Evolutionary conservation across 2,113 vertebrate species (phyloP).

Genomic region (Ochotona princeps): DNA sequence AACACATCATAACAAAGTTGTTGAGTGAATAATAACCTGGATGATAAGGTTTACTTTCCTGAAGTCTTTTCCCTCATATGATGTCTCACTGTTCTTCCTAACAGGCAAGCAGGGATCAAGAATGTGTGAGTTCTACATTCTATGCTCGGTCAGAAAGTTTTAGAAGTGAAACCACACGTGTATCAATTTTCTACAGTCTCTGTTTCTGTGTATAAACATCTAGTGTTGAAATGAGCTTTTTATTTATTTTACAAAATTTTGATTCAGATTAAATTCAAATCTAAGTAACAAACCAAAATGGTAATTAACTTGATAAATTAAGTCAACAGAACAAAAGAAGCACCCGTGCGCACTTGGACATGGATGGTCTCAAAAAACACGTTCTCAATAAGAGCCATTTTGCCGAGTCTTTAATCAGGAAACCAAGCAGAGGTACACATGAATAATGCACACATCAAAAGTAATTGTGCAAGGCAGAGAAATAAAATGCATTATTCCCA

Average conservation of each 20-base stretch:
- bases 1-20: neutral
- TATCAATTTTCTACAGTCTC: neutral
- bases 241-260: slow-evolving; percentile 3
- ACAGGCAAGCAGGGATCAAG: neutral
- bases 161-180: neutral
- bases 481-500: neutral
- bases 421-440: neutral
- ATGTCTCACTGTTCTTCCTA: neutral
- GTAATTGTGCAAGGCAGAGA: neutral
- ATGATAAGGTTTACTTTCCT: neutral
- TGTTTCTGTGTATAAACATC: slow-evolving; percentile 20
- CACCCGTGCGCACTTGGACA: neutral
- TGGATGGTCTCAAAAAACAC: neutral
- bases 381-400: neutral
- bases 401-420: neutral
- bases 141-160: slow-evolving; percentile 1
- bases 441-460: neutral
- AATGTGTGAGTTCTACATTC: neutral
- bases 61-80: neutral
- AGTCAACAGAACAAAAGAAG: neutral
- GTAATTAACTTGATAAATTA: neutral
- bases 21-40: neutral
- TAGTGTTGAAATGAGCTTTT: neutral
- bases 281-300: neutral
- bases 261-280: neutral